Evolutionary conservation across 2,113 vertebrate genomes (phyloP), one percentile per base, ranked within the genome.

Genomic region (Dipodomys stephensi): DNA sequence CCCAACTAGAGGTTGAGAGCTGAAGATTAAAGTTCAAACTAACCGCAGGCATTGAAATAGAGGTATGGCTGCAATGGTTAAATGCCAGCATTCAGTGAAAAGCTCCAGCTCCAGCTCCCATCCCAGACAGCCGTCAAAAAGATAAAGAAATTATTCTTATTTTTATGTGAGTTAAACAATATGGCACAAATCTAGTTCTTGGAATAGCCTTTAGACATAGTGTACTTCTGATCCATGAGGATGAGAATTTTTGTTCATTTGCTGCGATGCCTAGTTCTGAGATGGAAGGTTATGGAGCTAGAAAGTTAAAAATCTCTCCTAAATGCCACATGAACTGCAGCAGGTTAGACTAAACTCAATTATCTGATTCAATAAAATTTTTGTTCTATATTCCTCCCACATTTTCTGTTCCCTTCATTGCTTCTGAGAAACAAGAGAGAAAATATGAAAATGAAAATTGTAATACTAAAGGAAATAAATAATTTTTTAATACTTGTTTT

Each of bases 131-230:
- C 12, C 49, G 3, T 12, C 2, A 4, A 28, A 71, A 49, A 88
- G 62, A 85, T 67, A 25, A 6, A 57, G 44, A 39, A 65, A 69
- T 44, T 49, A 62, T 16, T 78, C 3, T 80, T 4, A 11, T 78
- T 80, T 89, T 80, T 57, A 60, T 83, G 25, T 57, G 32, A 69
- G 11, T 62, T 62, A 90, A 94, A 27, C 65, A 88, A 76, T 12
- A 39, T 46, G 6, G 57, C 67, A 27, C 39, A 73, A 65, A 39
- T 53, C 53, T 6, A 89, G 13, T 95, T 84, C 1, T 85, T 4
- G 23, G 20, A 71, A 30, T 28, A 67, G 22, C 23, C 23, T 88
- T 84, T 89, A 15, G 53, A 4, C 1, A 30, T 83, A 35, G 65
- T 46, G 10, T 91, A 57, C 4, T 0, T 25, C 6, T 32, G 57